phyloP scores from a whole-genome alignment of 2,888 invertebrate species.

The Lasioglossum villosulum region DNA sequence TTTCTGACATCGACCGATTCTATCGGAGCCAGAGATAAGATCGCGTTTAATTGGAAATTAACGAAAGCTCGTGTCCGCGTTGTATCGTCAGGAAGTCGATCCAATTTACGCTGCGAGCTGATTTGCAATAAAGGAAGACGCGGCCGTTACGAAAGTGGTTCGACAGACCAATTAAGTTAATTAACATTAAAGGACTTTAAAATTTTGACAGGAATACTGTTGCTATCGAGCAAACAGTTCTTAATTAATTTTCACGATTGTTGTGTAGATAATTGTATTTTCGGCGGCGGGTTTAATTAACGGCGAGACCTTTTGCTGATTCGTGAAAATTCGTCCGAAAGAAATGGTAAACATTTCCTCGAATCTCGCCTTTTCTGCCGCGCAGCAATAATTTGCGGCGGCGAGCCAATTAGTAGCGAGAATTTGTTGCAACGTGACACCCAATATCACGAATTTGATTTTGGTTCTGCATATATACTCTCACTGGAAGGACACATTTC shows the following conservation, averaged over 20 bases:
- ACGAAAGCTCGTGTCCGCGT: slow-evolving; percentile 38
- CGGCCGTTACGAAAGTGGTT: slow-evolving; percentile 4
- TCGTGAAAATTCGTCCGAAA: slow-evolving; percentile 15
- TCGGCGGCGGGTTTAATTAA: slow-evolving; percentile 46
- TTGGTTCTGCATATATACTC: background rate
- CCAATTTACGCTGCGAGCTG: slow-evolving; percentile 33
- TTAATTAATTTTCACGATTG: slow-evolving; percentile 58
- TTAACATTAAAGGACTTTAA: slow-evolving; percentile 52
- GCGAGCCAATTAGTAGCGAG: slow-evolving; percentile 37
- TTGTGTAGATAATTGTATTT: slow-evolving; percentile 53
- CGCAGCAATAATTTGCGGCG: background rate
- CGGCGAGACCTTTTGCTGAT: slow-evolving; percentile 3
- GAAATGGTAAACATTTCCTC: slow-evolving; percentile 14
- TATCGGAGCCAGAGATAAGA: background rate
- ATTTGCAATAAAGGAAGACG: slow-evolving; percentile 37
- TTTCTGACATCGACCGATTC: slow-evolving; percentile 16
- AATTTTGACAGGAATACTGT: slow-evolving; percentile 46
- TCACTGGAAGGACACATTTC: too few relatives aligned
- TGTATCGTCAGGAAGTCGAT: slow-evolving; percentile 38
- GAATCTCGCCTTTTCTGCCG: background rate
- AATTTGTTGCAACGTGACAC: slow-evolving; percentile 33
- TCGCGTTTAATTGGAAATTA: slow-evolving; percentile 54
- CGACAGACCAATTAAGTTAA: slow-evolving; percentile 61
- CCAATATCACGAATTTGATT: background rate
- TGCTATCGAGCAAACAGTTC: slow-evolving; percentile 23